phyloP scores from a whole-genome alignment of 2,888 invertebrate species.

The Linnaemya tessellans region DNA sequence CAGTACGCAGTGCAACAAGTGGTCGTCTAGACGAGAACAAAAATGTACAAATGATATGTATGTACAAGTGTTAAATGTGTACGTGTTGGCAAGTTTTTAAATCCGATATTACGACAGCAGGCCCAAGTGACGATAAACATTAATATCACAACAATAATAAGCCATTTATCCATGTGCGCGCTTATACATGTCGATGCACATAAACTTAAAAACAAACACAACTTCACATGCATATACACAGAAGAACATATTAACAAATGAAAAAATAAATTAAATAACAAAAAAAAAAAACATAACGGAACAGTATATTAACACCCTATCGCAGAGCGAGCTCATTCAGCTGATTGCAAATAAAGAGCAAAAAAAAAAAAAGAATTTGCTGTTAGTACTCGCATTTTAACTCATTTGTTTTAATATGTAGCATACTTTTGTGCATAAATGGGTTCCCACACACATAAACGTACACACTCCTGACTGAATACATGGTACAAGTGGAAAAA shows the following conservation, averaged over 20 bases:
- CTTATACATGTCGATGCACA: neutral
- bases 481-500: neutral
- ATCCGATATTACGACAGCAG: constrained; percentile 62
- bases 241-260: neutral
- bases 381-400: constrained; percentile 49
- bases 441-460: too few relatives aligned
- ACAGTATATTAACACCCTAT: constrained; percentile 64
- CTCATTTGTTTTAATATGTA: constrained; percentile 64
- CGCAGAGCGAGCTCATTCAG: constrained; percentile 44
- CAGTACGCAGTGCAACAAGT: constrained; percentile 22
- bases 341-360: constrained; percentile 68
- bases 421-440: constrained; percentile 33
- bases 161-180: constrained; percentile 56
- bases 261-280: neutral
- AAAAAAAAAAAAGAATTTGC: constrained; percentile 36
- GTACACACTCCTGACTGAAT: too few relatives aligned
- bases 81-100: constrained; percentile 46
- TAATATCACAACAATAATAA: constrained; percentile 70
- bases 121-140: constrained; percentile 69
- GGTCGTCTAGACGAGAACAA: neutral
- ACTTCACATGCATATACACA: neutral
- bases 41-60: neutral
- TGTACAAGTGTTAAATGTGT: neutral
- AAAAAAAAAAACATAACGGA: constrained; percentile 13
- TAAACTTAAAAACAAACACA: constrained; percentile 10